Base-by-base conservation (phyloP, 37 sponge, comb jelly and placozoan species). In the Theonella swinhoei region DNA sequence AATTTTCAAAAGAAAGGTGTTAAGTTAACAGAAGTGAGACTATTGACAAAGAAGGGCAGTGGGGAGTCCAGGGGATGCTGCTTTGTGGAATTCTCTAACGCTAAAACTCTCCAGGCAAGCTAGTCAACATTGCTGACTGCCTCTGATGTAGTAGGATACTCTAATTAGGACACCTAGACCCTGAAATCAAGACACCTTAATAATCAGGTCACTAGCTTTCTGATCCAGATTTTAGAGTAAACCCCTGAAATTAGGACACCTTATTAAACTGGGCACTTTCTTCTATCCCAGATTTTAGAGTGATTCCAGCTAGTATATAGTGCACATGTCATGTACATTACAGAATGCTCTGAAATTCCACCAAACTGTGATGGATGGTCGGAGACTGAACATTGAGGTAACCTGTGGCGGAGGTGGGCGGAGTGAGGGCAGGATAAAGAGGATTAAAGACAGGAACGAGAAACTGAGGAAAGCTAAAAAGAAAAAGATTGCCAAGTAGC, bases 341-440 rank as follows among this genome's bases (percentile, higher is more conserved):
- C 83, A 97, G 94, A 88, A 75, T 91, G 95, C 92, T 19, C 85
- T 97, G 30, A 91, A 90, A 70, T 76, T 91, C 36, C 90, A 97
- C 59, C 91, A 86, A 69, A 85, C 93, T 19, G 70, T 70, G 20
- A 66, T 97, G 34, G 42, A 75, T 4, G 96, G 80, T 34, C 85
- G 94, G 17, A 70, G 70, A 7, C 90, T 97, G 42, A 97, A 95
- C 66, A 78, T 97, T 0, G 98, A 97, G 77, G 83, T 94, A 76
- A 92, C 98, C 0, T 92, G 94, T 90, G 98, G 98, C 25, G 98
- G 98, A 36, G 98, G 98, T 22, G 98, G 98, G 26, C 90, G 86
- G 39, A 61, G 89, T 8, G 77, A 83, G 23, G 37, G 39, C 25
- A 85, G 98, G 64, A 85, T 34, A 40, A 39, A 90, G 60, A 97